phyloP scores from a whole-genome alignment of 2,888 invertebrate species.

The Bimastos eiseni region DNA sequence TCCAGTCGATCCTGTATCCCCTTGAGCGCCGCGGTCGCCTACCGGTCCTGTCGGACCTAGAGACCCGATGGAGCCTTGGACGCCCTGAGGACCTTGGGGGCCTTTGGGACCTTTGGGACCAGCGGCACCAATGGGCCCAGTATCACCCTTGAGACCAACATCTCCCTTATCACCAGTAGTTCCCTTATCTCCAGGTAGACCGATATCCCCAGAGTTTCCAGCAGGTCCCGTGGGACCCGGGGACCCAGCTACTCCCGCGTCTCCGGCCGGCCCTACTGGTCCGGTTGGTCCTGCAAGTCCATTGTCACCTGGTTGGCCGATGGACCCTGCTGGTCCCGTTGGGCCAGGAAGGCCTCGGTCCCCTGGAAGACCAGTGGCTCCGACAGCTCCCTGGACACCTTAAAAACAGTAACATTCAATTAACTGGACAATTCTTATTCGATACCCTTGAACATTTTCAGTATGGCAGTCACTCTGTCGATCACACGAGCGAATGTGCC shows the following conservation, averaged over 20 bases:
- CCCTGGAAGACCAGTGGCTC: conserved; percentile 33
- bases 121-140: conserved; percentile 28
- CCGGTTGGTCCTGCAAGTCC: conserved; percentile 36
- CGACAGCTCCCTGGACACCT: conserved; percentile 22
- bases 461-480: too few relatives aligned
- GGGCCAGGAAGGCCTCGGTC: conserved; percentile 39
- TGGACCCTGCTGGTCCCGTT: conserved; percentile 29
- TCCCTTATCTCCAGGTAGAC: conserved; percentile 28
- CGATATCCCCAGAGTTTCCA: conserved; percentile 39
- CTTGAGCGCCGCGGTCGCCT: conserved; percentile 31
- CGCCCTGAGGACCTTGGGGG: conserved; percentile 34
- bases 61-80: conserved; percentile 28
- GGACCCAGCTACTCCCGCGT: conserved; percentile 36
- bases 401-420: background rate
- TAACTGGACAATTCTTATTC: background rate
- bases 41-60: conserved; percentile 49
- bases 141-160: conserved; percentile 18
- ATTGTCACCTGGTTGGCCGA: conserved; percentile 29
- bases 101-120: conserved; percentile 69
- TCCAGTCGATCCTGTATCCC: conserved; percentile 33
- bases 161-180: conserved; percentile 7
- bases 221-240: conserved; percentile 36
- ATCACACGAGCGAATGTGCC: too few relatives aligned
- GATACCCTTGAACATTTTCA: background rate
- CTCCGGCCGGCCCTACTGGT: conserved; percentile 38